Base-by-base conservation (phyloP, 2,888 invertebrate genomes). In the Dryobota labecula region DNA sequence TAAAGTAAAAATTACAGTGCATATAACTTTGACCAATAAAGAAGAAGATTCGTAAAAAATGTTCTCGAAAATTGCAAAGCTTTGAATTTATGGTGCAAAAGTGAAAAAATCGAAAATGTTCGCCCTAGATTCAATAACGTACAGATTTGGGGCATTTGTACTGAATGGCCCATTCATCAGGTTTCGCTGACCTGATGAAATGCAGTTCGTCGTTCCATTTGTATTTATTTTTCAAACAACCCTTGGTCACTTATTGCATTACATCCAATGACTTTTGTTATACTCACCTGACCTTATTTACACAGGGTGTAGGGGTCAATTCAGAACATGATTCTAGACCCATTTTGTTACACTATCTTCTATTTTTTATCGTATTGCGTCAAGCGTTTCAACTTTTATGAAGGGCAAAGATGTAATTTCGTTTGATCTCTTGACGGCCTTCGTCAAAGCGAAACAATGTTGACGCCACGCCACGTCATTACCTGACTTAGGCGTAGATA, bases 1-100 rank as follows among this genome's bases (percentile, higher is more conserved):
- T 62, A 38, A 65, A 76, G 78, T 62, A 66, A 72, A 78, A 78
- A 72, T 66, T 65, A 72, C 65, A 61, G 72, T 61, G 54, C 33
- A 72, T 33, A 72, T 65, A 54, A 61, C 56, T 78, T 49, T 33
- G 5, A n/a, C 15, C 45, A 56, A 78, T 78, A 76, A 65, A 72
- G 49, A 70, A 76, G 53, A 54, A 72, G 54, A 72, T 63, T 54
- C 36, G 47, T 71, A 65, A 64, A 70, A 76, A 76, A 77, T 76
- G 71, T 61, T 41, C 60, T 43, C 51, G 1, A 61, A 77, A 65
- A 47, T 72, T 65, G 27, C 60, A 45, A 61, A 78, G 61, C 65
- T 61, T 41, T 1, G 11, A 60, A 60, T 71, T 64, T 64, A 77
- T 71, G 36, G 9, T 24, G 0, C 13, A n/a, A 71, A 41, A 54